Base-by-base conservation (phyloP, 2,797 vertebrate genomes). In the Emydoidea blandingii region DNA sequence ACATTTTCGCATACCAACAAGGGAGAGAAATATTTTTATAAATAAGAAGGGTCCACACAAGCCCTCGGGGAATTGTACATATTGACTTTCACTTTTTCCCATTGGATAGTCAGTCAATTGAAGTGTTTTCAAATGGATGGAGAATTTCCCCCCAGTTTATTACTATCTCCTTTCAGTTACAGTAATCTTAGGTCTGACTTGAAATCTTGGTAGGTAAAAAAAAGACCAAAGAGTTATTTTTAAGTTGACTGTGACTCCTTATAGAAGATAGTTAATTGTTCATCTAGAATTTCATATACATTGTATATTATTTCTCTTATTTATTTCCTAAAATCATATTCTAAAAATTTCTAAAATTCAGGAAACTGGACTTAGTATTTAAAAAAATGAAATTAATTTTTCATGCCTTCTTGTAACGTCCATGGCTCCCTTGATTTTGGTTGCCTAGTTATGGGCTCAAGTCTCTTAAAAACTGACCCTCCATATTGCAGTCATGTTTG, bases 161-260 rank as follows among this genome's bases (percentile, higher is more conserved):
- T 74, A 68, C 27, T 3, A 4, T 57, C 53, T 53, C 18, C 2
- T 86, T 72, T 91, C 47, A 41, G 12, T 65, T 53, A 2, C 44
- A 62, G 57, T 62, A 62, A 62, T 34, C 14, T 62, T 62, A 62
- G 29, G 29, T 31, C 29, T 62, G 57, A 5, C 54, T 54, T 54
- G 29, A 62, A 59, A 59, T 29, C 57, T 59, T 29, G 57, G 29
- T 62, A 62, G 57, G n/a, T 80, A 85, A 86, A 5, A 59, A 15
- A 88, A 78, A 72, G 9, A 8, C 8, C 79, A 65, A 87, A 21
- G 29, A 41, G 6, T 53, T 62, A 62, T 62, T 62, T 62, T 81
- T 81, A 29, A 72, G 4, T 11, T 85, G 57, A 29, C 8, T 86
- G 29, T 62, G 52, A 56, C 3, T 83, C 2, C 0, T 0, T 37